These are phyloP conservation scores for Scaptomyza montana DNA, from an alignment of 1,140 invertebrate genomes.

Conservation along the genomic window DNA sequence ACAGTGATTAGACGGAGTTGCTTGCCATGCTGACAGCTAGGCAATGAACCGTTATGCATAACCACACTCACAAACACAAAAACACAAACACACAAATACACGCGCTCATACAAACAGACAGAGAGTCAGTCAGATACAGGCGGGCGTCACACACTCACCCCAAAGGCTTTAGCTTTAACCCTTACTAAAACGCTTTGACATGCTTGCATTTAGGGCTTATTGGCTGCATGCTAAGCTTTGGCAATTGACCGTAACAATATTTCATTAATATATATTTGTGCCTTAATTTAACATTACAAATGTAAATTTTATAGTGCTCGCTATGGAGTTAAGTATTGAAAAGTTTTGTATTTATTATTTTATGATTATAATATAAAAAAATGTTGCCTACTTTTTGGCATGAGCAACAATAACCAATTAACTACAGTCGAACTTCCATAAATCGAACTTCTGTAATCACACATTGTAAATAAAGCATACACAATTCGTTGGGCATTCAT, in stretches of 20 bases:
- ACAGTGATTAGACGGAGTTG: constrained; percentile 81
- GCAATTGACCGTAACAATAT: not conserved
- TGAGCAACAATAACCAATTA: not conserved
- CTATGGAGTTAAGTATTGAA: too few relatives aligned
- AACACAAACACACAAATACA: constrained; percentile 18
- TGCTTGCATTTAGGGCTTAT: constrained; percentile 9
- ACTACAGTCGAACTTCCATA: not conserved
- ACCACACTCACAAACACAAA: constrained; percentile 30
- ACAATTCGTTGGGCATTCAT: constrained; percentile 4
- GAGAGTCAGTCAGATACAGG: constrained; percentile 24
- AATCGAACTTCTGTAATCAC: not conserved
- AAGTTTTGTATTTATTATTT: too few relatives aligned
- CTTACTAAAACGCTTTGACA: constrained; percentile 16
- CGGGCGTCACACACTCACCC: constrained; percentile 32
- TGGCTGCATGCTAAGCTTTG: constrained; percentile 14
- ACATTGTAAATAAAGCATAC: constrained; percentile 17
- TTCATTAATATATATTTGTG: not conserved
- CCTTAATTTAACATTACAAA: not conserved
- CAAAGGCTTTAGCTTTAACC: constrained; percentile 26
- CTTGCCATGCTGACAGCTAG: constrained; percentile 45
- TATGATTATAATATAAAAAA: not conserved
- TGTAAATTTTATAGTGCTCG: too few relatives aligned
- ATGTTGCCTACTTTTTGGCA: not conserved
- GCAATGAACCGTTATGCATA: constrained; percentile 77
- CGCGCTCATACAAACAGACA: not conserved